Evolutionary conservation across 2,113 vertebrate genomes (phyloP), one percentile per base, ranked within the genome.

Genomic region (Mungos mungo): DNA sequence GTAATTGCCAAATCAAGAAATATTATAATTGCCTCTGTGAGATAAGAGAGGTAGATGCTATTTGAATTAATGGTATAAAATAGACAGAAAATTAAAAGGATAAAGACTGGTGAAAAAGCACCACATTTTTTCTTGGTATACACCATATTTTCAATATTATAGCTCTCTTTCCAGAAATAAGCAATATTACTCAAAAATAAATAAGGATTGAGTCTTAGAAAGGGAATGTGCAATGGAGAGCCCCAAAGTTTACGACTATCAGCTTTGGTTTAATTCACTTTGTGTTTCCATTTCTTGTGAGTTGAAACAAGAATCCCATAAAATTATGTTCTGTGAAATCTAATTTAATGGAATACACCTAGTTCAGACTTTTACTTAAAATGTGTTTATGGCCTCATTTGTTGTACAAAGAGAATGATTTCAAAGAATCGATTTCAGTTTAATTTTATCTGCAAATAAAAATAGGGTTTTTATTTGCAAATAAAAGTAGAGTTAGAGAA

Each of bases 391-490:
- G 25, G 3, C 12, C 21, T 25, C 45, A 92, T 60, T 93, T 93
- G 63, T 35, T 87, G 25, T 69, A 83, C 52, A 71, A 31, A 71
- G 65, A 87, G 23, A 87, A 94, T 81, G 19, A 71, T 45, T 96
- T 93, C 66, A 76, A 95, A 54, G 80, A 84, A 81, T 11, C 14
- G 15, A 88, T 88, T 88, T 97, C 84, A 77, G 63, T 29, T 74
- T 69, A 84, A 38, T 83, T 95, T 88, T 80, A 90, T 77, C 93
- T 88, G 14, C 14, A 84, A 90, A 76, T 57, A 7, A 33, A 94
- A 95, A 57, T 54, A 18, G 52, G 83, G 35, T 47, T 83, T 95
- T 88, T 80, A 90, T 77, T 95, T 88, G 18, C 15, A 85, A 90
- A 76, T 57, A 7, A 33, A 95, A 95, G 23, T 38, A 50, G 52